Evolutionary conservation across 2,888 invertebrate species (phyloP).

Genomic region (Acleris emargana): DNA sequence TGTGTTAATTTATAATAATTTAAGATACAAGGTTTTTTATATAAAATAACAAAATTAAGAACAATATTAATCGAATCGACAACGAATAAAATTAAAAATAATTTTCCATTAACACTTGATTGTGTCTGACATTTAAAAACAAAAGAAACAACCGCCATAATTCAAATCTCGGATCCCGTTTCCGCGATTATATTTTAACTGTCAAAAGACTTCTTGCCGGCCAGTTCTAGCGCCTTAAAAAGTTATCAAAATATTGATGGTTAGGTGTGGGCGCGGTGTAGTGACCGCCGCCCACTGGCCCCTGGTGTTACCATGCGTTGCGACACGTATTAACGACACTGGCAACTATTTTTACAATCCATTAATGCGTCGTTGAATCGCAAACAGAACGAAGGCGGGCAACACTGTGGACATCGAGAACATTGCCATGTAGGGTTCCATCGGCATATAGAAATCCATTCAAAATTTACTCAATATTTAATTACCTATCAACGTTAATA

Average conservation of each 20-base stretch:
- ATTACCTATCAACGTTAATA: too few species aligned
- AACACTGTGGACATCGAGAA: slow-evolving; percentile 21
- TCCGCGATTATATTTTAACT: slow-evolving; percentile 35
- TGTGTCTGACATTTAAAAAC: slow-evolving; percentile 29
- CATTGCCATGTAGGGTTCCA: slow-evolving; percentile 19
- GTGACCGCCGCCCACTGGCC: slow-evolving; percentile 58
- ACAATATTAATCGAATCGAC: too few species aligned
- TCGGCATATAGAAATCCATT: background rate
- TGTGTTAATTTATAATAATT: too few species aligned
- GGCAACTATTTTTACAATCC: slow-evolving; percentile 38
- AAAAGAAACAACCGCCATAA: slow-evolving; percentile 26
- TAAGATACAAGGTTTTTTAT: too few species aligned
- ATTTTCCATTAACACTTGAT: slow-evolving; percentile 19
- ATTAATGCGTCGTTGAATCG: slow-evolving; percentile 35
- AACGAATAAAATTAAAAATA: slow-evolving; percentile 6
- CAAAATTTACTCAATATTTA: too few species aligned
- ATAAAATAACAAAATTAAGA: too few species aligned
- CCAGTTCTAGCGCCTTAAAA: slow-evolving; percentile 34
- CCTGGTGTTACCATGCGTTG: slow-evolving; percentile 45
- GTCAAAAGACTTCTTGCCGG: slow-evolving; percentile 23
- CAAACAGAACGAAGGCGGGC: slow-evolving; percentile 29
- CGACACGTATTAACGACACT: slow-evolving; percentile 44
- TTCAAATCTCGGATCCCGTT: slow-evolving; percentile 25
- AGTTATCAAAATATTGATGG: slow-evolving; percentile 37
- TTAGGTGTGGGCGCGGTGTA: slow-evolving; percentile 49